Conservation (phyloP, 2,113 vertebrate genomes). For the Pelodiscus sinensis region DNA sequence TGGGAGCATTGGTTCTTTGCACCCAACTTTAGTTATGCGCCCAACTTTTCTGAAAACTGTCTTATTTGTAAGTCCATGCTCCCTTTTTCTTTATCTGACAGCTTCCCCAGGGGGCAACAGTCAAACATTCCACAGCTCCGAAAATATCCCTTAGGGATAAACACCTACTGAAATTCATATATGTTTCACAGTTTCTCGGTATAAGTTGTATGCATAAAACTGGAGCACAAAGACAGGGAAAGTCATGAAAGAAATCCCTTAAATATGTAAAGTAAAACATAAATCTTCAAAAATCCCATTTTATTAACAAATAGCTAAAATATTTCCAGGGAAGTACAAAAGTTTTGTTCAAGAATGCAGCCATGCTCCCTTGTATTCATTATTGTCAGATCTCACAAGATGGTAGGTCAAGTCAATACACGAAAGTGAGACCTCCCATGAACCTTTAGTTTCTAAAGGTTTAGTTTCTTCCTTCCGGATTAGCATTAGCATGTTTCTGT, state of each 20-base stretch:
- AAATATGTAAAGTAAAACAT: neutral
- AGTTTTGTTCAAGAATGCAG: neutral
- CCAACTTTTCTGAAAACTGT: accelerated
- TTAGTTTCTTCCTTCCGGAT: neutral
- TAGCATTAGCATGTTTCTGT: neutral
- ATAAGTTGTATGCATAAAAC: neutral
- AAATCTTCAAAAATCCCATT: neutral
- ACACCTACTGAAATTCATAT: neutral
- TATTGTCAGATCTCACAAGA: neutral
- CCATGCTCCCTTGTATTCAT: neutral
- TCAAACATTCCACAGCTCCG: neutral
- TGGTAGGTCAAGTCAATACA: neutral
- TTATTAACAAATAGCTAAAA: neutral
- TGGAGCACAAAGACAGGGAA: neutral
- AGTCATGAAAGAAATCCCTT: neutral
- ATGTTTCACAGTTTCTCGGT: neutral
- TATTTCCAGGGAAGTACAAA: neutral
- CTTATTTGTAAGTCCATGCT: neutral
- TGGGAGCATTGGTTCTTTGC: neutral
- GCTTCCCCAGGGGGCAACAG: neutral
- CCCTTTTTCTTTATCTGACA: neutral
- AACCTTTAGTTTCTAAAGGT: neutral
- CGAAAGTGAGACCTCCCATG: neutral
- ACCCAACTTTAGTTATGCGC: accelerated
- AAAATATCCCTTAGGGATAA: neutral